Evolutionary conservation across 2,113 vertebrate species (phyloP).

Genomic region (Austrofundulus limnaeus): DNA sequence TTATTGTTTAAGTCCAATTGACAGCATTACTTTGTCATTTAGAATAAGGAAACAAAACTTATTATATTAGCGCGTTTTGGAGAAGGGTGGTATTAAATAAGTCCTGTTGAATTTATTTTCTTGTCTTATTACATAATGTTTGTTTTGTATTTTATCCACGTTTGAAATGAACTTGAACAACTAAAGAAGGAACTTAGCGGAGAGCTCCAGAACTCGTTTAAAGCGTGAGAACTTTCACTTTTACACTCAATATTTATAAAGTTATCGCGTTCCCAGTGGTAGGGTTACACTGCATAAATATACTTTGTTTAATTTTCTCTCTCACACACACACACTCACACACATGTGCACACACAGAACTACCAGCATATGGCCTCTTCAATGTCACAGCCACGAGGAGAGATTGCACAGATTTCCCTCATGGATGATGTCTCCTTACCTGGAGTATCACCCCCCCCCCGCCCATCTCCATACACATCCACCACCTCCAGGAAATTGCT

Average conservation of each 20-base stretch:
- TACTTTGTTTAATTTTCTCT: slow-evolving; percentile 18
- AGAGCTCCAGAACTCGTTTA: too few species aligned
- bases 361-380: slow-evolving; percentile 71
- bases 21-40: too few species aligned
- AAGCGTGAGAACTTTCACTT: background rate
- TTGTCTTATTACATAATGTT: too few species aligned
- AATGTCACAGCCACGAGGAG: slow-evolving; percentile 72
- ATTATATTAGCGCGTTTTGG: too few species aligned
- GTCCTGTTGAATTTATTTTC: too few species aligned
- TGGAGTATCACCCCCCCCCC: slow-evolving; percentile 64
- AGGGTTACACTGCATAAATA: background rate
- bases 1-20: too few species aligned
- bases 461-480: slow-evolving; percentile 76
- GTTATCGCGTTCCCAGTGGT: background rate
- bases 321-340: slow-evolving; percentile 2
- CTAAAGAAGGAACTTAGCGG: too few species aligned
- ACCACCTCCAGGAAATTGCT: slow-evolving; percentile 75
- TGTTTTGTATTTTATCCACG: too few species aligned
- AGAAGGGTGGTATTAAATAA: too few species aligned
- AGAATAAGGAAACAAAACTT: too few species aligned
- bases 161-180: too few species aligned
- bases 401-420: slow-evolving; percentile 77
- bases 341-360: slow-evolving; percentile 36
- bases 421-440: slow-evolving; percentile 77
- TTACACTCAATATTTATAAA: background rate